Percentiles rank a stretch among this genome's conserved stretches.
phyloP scores from a whole-genome alignment of 1,140 invertebrate species.

The Trachelipus rathkii region DNA sequence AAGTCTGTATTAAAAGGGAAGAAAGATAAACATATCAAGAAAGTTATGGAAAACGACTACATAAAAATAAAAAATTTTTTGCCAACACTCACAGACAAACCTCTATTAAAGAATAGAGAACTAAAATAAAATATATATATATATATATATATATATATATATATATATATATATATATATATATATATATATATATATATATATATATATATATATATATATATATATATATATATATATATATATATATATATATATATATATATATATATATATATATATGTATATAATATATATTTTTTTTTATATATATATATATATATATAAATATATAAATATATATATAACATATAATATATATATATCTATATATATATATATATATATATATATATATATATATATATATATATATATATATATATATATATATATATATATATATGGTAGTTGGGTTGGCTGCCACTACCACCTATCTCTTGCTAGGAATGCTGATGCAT shows the following conservation, averaged over 20 bases:
- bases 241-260: slow-evolving; percentile 14
- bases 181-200: slow-evolving; percentile 6
- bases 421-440: slow-evolving; percentile 17
- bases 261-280: slow-evolving; percentile 1
- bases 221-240: slow-evolving; percentile 14
- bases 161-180: slow-evolving; percentile 8
- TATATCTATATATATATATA: background rate
- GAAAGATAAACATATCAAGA: no score
- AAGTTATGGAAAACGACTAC: no score
- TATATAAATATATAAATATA: slow-evolving; percentile 13
- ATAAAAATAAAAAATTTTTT: no score
- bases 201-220: slow-evolving; percentile 7
- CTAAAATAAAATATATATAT: background rate
- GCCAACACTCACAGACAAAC: no score
- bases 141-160: slow-evolving; percentile 17
- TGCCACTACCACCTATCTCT: no score
- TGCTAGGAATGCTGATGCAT: no score
- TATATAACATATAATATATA: slow-evolving; percentile 16
- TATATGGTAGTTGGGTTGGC: no score
- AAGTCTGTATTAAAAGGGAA: background rate
- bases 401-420: slow-evolving; percentile 17
- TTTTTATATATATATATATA: background rate
- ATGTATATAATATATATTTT: background rate
- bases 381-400: slow-evolving; percentile 4
- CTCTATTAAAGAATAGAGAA: no score